A percentile compares a stretch with the other conserved stretches of the same genome.
These are phyloP conservation scores for Arremon brunneinucha DNA, from an alignment of 2,797 vertebrate species.

Conservation along the genomic window DNA sequence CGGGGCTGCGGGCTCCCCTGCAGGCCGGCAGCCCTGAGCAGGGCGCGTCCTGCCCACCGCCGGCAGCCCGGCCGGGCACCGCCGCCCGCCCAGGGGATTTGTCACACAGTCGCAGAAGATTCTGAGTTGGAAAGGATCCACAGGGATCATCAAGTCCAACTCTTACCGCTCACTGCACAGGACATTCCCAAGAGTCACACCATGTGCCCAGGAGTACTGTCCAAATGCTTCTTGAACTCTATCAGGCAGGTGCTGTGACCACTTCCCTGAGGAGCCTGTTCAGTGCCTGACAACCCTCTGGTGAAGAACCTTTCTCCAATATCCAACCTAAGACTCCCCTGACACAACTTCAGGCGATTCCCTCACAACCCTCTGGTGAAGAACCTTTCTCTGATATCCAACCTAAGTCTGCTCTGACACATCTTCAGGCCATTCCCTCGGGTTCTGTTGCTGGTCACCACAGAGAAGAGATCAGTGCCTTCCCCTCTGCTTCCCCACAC, in stretches of 20 bases:
- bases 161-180: neutral
- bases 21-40: neutral
- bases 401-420: neutral
- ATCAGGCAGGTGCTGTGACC: neutral
- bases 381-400: neutral
- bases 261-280: neutral
- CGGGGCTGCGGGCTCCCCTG: neutral
- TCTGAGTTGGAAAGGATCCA: neutral
- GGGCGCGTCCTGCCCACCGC: neutral
- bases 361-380: rapidly evolving
- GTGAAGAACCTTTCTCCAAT: neutral
- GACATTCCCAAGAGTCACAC: neutral
- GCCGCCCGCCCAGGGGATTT: rapidly evolving
- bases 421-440: neutral
- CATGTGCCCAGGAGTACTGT: rapidly evolving
- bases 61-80: neutral
- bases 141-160: too few species aligned
- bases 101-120: too few species aligned
- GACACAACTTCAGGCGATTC: too few species aligned
- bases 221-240: too few species aligned
- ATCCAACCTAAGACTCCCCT: too few species aligned
- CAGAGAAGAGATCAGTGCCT: neutral
- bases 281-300: rapidly evolving
- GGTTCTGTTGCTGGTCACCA: neutral
- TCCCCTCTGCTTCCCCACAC: neutral